A percentile compares a stretch with the other conserved stretches of the same genome.
Evolutionary conservation across 2,888 invertebrate genomes (phyloP).

Genomic region (Dione vanillae): DNA sequence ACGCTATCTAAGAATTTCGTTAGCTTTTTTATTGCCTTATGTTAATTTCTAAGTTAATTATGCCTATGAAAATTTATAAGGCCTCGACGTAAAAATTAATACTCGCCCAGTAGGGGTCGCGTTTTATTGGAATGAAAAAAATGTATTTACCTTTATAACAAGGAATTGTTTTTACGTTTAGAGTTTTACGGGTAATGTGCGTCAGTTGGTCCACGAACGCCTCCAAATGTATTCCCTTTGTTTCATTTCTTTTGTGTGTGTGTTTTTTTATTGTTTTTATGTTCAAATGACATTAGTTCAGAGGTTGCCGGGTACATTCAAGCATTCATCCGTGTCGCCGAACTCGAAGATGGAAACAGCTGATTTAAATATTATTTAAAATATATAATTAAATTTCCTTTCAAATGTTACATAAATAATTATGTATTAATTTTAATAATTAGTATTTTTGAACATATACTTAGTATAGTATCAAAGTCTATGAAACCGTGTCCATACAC

Average conservation of each 20-base stretch:
- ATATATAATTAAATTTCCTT: neutral
- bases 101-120: slow-evolving; percentile 70
- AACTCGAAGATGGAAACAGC: slow-evolving; percentile 33
- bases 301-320: slow-evolving; percentile 59
- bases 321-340: slow-evolving; percentile 48
- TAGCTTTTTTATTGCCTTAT: slow-evolving; percentile 80
- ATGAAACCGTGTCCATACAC: slow-evolving; percentile 21
- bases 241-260: slow-evolving; percentile 57
- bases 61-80: slow-evolving; percentile 83
- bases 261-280: slow-evolving; percentile 59
- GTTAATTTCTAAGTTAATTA: slow-evolving; percentile 84
- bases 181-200: slow-evolving; percentile 65
- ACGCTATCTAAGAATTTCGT: slow-evolving; percentile 81
- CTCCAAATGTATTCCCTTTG: slow-evolving; percentile 77
- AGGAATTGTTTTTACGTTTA: slow-evolving; percentile 72
- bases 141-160: slow-evolving; percentile 53
- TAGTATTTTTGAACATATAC: slow-evolving; percentile 8
- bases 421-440: neutral
- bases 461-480: neutral
- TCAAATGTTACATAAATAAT: neutral
- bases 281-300: slow-evolving; percentile 70
- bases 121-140: slow-evolving; percentile 65
- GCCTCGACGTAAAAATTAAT: slow-evolving; percentile 75
- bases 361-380: slow-evolving; percentile 6
- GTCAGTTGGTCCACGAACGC: slow-evolving; percentile 74